Base-by-base conservation (phyloP, 2,797 vertebrate genomes). In the Sebastiscus albofasciatus region DNA sequence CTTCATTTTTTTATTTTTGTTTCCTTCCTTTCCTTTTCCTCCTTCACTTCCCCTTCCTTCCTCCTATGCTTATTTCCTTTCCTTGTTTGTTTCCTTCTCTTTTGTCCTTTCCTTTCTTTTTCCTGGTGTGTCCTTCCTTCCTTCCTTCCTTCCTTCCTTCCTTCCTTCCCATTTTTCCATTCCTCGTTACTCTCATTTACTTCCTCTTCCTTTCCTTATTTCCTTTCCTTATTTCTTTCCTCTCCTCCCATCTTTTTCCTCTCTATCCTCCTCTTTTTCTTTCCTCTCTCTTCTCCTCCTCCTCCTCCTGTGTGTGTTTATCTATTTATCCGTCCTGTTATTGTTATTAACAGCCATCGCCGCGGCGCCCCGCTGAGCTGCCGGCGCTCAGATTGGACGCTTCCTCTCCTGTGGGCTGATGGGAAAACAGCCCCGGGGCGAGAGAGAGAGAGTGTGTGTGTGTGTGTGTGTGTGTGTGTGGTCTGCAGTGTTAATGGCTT, bases 291-390 rank as follows among this genome's bases (percentile, higher is more conserved):
- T 6, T 34, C 29, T 12, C 33, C 6, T 36, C 13, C 4, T 27
- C 31, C 9, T 24, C 6, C 11, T 61, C 18, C 22, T 80, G 64
- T 55, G 46, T 56, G 22, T 56, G 22, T 82, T 78, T 82, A 71
- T 89, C 76, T 82, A 72, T 90, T 87, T 88, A 90, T 90, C 81
- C 78, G 67, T 26, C 62, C 59, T 84, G 78, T 91, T 83, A 84
- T 92, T 89, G 75, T 93, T 90, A 87, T 88, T 78, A 90, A 88
- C 82, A 72, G 77, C 58, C 67, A 77, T 87, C 59, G 74, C 75
- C 33, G 27, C 18, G 42, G 81, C 67, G 61, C 86, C 85, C 85
- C 8, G 46, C 74, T 73, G 86, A 22, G 80, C 65, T 75, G 73
- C 65, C 10, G 31, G 49, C 18, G 18, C 58, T 79, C 68, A 66